These are phyloP conservation scores for Chrysomela aeneicollis DNA, from an alignment of 2,888 invertebrate genomes.

Conservation along the genomic window DNA sequence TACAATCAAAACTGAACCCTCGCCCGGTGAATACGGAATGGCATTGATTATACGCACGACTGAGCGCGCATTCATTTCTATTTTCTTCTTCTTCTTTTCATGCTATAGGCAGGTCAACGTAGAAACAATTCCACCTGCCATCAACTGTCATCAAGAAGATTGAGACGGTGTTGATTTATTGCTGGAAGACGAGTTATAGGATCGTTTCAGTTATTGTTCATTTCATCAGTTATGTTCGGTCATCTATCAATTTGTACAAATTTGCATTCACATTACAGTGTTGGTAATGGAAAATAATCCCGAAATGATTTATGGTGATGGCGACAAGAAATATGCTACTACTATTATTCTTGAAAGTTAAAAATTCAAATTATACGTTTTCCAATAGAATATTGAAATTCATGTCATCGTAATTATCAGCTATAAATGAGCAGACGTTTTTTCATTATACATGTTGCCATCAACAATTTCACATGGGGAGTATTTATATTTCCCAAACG, in stretches of 20 bases:
- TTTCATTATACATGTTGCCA: too few relatives aligned
- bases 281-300: too few relatives aligned
- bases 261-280: too few relatives aligned
- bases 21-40: constrained; percentile 53
- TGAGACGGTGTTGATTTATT: neutral
- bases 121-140: neutral
- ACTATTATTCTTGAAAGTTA: too few relatives aligned
- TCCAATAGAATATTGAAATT: too few relatives aligned
- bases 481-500: too few relatives aligned
- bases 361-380: too few relatives aligned
- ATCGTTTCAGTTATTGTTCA: neutral
- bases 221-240: neutral
- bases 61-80: constrained; percentile 44
- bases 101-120: constrained; percentile 5
- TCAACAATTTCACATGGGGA: too few relatives aligned
- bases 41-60: constrained; percentile 59
- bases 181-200: neutral
- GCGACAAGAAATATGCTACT: too few relatives aligned
- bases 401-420: too few relatives aligned
- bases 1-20: constrained; percentile 54
- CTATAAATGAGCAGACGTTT: too few relatives aligned
- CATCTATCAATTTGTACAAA: neutral
- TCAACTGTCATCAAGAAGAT: neutral
- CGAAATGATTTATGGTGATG: too few relatives aligned
- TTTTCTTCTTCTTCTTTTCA: constrained; percentile 16